Evolutionary conservation across 2,888 invertebrate genomes (phyloP), one percentile per base, ranked within the genome.

Genomic region (Campoplex nolae): DNA sequence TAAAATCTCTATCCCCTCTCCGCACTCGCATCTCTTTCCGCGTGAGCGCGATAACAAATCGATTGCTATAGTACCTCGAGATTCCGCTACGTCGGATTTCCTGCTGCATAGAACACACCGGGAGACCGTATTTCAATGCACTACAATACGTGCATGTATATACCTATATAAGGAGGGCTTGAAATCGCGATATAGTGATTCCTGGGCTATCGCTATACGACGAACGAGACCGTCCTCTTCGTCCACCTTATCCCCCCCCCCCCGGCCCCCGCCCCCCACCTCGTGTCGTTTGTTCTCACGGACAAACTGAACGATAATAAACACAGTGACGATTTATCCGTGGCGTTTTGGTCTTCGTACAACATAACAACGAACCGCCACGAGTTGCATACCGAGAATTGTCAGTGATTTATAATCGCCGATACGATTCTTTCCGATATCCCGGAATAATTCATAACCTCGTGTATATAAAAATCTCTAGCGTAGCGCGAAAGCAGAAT

Each of bases 41-140:
- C 76, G 75, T 83, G 73, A 83, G 83, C 83, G 83, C 83, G 79
- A 86, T 86, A 83, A 86, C 86, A 51, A 80, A 86, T 83, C 83
- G 86, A 83, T 83, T 86, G 80, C 83, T 74, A 77, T 51, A 51
- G 65, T 32, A 78, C 76, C 28, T 75, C 42, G 80, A 83, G 83
- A 86, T 86, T 86, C 83, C 83, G 54, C 56, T 23, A 71, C 71
- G 51, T 65, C 75, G 80, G 65, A 75, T 71, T 76, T 83, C 75
- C 71, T 54, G 78, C 65, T 65, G 68, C 67, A 73, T 56, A 35
- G 9, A 45, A 38, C 13, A 35, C 6, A 38, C 48, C n/a, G 51
- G 42, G 45, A 45, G 58, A 16, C 70, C 28, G 28, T 32, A 68
- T 70, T 58, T 70, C 80, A 62, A 80, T 80, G 58, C 38, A 28